Conservation (phyloP, 2,888 invertebrate genomes). For the Lasius fuliginosus region DNA sequence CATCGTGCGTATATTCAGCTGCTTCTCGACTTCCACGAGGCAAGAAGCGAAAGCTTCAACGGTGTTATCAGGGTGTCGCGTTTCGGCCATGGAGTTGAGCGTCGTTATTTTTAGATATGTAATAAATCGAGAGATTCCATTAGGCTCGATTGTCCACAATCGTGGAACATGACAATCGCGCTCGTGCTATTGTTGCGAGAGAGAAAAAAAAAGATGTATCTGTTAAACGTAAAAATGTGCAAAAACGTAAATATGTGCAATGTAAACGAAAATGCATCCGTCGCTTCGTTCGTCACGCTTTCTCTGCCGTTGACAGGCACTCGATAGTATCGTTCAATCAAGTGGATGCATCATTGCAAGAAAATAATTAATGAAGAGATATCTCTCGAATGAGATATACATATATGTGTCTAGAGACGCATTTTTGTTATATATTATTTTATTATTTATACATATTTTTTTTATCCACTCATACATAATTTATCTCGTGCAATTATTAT, state of each 20-base stretch:
- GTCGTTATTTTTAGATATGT: slow-evolving; percentile 5
- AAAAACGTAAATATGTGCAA: slow-evolving; percentile 33
- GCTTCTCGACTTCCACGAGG: neutral
- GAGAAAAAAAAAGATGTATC: slow-evolving; percentile 29
- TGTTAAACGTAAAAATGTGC: slow-evolving; percentile 49
- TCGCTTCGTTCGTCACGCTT: slow-evolving; percentile 15
- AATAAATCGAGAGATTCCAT: slow-evolving; percentile 39
- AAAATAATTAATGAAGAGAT: slow-evolving; percentile 14
- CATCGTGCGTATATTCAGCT: slow-evolving; percentile 27
- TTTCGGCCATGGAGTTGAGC: slow-evolving; percentile 4
- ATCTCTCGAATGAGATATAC: neutral
- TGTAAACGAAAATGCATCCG: slow-evolving; percentile 29
- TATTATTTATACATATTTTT: neutral
- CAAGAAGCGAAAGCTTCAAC: slow-evolving; percentile 6
- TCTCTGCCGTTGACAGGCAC: slow-evolving; percentile 11
- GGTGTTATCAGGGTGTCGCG: neutral
- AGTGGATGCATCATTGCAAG: neutral
- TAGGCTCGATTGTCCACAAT: slow-evolving; percentile 22
- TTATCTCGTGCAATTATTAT: neutral
- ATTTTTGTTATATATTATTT: neutral
- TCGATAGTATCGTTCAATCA: slow-evolving; percentile 16
- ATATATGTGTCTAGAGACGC: neutral
- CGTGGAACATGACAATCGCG: slow-evolving; percentile 17
- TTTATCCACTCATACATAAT: neutral
- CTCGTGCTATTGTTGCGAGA: slow-evolving; percentile 44